These are phyloP conservation scores for Wasmannia auropunctata DNA, from an alignment of 1,140 invertebrate genomes.

Conservation along the genomic window DNA sequence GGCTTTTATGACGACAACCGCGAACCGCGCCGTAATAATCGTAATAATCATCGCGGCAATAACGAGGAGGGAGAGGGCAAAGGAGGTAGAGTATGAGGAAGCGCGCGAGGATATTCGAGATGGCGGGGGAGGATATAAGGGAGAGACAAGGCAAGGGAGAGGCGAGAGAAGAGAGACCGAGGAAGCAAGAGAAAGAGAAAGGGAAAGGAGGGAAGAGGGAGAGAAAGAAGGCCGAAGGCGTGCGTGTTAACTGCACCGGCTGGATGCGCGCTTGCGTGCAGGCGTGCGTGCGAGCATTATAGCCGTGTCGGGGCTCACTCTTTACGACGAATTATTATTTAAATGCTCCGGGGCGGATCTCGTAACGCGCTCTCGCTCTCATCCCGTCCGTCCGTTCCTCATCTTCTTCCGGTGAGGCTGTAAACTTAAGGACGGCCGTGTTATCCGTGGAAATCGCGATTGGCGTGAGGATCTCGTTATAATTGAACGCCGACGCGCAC, in stretches of 20 bases:
- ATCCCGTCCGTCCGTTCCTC: not conserved
- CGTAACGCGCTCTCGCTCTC: slow-evolving; percentile 47
- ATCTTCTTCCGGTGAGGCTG: slow-evolving; percentile 61
- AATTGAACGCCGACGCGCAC: not conserved
- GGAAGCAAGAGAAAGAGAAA: not conserved
- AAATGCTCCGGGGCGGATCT: slow-evolving; percentile 72
- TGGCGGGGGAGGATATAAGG: slow-evolving; percentile 5
- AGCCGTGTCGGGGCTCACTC: slow-evolving; percentile 71
- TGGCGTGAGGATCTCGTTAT: not conserved
- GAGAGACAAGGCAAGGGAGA: not conserved
- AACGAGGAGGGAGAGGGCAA: slow-evolving; percentile 61
- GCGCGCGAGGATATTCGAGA: slow-evolving; percentile 20
- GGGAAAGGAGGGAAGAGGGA: not conserved
- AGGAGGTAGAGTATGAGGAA: not conserved
- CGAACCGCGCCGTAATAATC: slow-evolving; percentile 80
- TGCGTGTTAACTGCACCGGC: slow-evolving; percentile 69
- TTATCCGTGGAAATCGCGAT: slow-evolving; percentile 16
- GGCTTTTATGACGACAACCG: slow-evolving; percentile 79
- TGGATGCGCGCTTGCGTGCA: slow-evolving; percentile 66
- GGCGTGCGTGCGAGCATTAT: slow-evolving; percentile 76
- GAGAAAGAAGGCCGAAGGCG: slow-evolving; percentile 62
- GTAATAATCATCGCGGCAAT: slow-evolving; percentile 81
- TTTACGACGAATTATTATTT: slow-evolving; percentile 80
- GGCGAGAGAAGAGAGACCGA: not conserved
- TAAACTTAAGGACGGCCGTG: slow-evolving; percentile 47